Base-by-base conservation (phyloP, 2,888 invertebrate genomes). In the Geotrupes spiniger region DNA sequence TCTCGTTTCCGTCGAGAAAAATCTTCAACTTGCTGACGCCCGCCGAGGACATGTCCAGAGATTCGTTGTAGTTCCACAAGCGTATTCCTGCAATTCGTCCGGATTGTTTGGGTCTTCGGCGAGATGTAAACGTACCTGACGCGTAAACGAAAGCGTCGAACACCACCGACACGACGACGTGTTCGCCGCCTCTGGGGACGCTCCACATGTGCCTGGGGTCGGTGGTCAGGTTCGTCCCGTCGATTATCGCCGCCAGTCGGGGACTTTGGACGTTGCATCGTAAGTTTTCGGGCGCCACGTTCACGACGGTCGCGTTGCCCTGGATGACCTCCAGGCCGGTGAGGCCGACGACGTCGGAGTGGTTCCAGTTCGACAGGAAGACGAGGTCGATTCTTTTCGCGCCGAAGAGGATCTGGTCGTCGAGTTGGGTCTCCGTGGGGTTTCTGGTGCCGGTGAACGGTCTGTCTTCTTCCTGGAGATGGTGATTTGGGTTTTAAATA, bases 11-110 rank as follows among this genome's bases (percentile, higher is more conserved):
- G 59, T 80, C 79, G 28, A 79, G 54, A 2, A 63, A 58, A 2
- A 81, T 60, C 29, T 76, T 74, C 39, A 74, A 64, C 56, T 76
- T 74, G 61, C 78, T 77, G 41, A 78, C 84, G 40, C 85, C 85
- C 33, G 78, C 78, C 63, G 83, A 83, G 10, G 83, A 79, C 21
- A 79, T 65, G 56, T 89, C 89, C 61, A 83, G 76, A 56, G 80
- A 83, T 46, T 81, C 83, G 69, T 91, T 91, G 73, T 89, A 91
- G 72, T 91, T 91, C 90, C 90, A 91, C 37, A 91, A 63, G 40
- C 84, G 78, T 16, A 91, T 72, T 42, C 85, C 83, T 78, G 61
- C 42, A 65, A n/a, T n/a, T n/a, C n/a, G n/a, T n/a, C n/a, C n/a
- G n/a, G n/a, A n/a, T n/a, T n/a, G n/a, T n/a, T n/a, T n/a, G n/a